Base-by-base conservation (phyloP, 2,888 invertebrate genomes). In the Eucera pruinosa region DNA sequence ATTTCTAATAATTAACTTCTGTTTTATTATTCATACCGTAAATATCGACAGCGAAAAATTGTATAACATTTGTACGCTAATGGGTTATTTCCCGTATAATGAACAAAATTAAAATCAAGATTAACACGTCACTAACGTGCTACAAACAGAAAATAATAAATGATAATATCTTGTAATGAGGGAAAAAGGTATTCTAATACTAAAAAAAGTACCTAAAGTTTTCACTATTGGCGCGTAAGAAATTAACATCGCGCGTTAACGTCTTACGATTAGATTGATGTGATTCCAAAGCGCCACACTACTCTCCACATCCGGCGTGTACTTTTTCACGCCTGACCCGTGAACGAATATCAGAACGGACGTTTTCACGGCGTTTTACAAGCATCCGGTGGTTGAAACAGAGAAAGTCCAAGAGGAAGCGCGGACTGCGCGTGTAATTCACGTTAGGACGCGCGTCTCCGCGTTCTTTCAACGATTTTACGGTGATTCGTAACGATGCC, bases 401-500 rank as follows among this genome's bases (percentile, higher is more conserved):
- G 71, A 80, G 78, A 83, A 77, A 81, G 72, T 72, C 61, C 45
- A 52, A 69, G 15, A 58, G 68, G 75, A 73, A 75, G 64, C 52
- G 61, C 66, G 20, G 9, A 27, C 23, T 15, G 30, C 33, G 66
- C 52, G 58, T 43, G 77, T 77, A 75, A 82, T 82, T 80, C 80
- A 69, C 78, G 70, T 67, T 67, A 45, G 67, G 61, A 70, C 52
- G 61, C 74, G 39, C 48, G 66, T 45, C 41, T 73, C 52, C 23
- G 23, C 41, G 60, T 27, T 58, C 62, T 61, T 70, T 36, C 64
- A 52, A 65, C 68, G 79, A 83, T 84, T 84, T 84, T 79, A 84
- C 57, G 80, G 84, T 73, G 71, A 84, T 84, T 84, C 80, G 82
- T 80, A 84, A 84, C 84, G 84, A 82, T 84, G 80, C 71, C 84